These are phyloP conservation scores for Meiosimyza platycephala DNA, from an alignment of 2,888 invertebrate genomes.

Conservation along the genomic window DNA sequence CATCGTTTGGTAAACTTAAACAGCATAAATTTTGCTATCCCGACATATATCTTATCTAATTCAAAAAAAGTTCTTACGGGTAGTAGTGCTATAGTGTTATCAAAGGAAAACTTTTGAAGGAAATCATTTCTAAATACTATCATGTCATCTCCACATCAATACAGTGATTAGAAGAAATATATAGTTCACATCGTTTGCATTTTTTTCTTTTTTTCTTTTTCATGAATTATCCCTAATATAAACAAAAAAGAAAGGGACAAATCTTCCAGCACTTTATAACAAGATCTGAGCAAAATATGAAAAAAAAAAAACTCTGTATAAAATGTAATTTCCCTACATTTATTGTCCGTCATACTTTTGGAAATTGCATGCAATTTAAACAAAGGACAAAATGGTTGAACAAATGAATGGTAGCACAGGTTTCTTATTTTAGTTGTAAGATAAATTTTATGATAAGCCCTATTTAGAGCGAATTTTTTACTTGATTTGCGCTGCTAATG, in stretches of 20 bases:
- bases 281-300: not conserved
- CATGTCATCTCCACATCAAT: too few species aligned
- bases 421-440: not conserved
- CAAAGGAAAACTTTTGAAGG: too few species aligned
- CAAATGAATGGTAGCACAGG: not conserved
- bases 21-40: too few species aligned
- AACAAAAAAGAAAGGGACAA: not conserved
- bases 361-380: slow-evolving; percentile 22
- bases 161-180: too few species aligned
- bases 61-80: too few species aligned
- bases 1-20: too few species aligned
- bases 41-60: too few species aligned
- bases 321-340: slow-evolving; percentile 27
- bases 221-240: too few species aligned
- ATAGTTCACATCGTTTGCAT: too few species aligned
- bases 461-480: slow-evolving; percentile 1
- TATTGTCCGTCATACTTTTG: slow-evolving; percentile 24
- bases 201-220: too few species aligned
- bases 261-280: not conserved
- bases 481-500: slow-evolving; percentile 5
- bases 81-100: too few species aligned
- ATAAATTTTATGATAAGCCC: slow-evolving; percentile 19
- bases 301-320: not conserved
- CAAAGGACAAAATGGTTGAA: slow-evolving; percentile 1
- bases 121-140: too few species aligned